phyloP scores from a whole-genome alignment of 2,888 invertebrate species.

The Erebia epiphron region DNA sequence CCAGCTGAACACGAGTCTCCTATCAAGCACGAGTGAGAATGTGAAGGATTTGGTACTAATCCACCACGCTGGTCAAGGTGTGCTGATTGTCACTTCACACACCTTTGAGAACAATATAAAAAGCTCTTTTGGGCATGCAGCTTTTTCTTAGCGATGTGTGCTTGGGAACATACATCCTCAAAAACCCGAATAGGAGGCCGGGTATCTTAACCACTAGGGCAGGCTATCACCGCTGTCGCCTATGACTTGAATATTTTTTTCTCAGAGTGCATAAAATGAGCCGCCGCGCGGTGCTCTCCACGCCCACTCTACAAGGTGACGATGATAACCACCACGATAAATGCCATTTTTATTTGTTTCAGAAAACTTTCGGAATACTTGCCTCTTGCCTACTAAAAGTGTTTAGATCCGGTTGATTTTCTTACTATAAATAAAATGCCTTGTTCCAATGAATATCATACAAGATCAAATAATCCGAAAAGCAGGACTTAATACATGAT shows the following conservation, averaged over 20 bases:
- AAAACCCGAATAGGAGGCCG: too few species aligned
- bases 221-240: constrained; percentile 33
- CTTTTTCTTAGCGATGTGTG: too few species aligned
- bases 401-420: constrained; percentile 17
- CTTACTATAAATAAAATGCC: not conserved
- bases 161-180: too few species aligned
- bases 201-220: too few species aligned
- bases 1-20: too few species aligned
- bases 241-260: constrained; percentile 48
- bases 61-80: too few species aligned
- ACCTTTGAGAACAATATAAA: too few species aligned
- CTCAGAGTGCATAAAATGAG: constrained; percentile 55
- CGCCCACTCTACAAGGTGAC: constrained; percentile 54
- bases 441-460: not conserved
- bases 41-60: too few species aligned
- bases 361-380: constrained; percentile 2
- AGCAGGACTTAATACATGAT: not conserved
- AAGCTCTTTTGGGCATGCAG: too few species aligned
- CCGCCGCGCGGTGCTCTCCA: constrained; percentile 55
- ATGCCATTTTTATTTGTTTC: constrained; percentile 39
- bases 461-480: not conserved
- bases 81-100: too few species aligned
- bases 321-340: constrained; percentile 51
- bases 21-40: too few species aligned
- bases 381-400: not conserved